phyloP scores from a whole-genome alignment of 2,797 vertebrate genomes.

The Molossus molossus region DNA sequence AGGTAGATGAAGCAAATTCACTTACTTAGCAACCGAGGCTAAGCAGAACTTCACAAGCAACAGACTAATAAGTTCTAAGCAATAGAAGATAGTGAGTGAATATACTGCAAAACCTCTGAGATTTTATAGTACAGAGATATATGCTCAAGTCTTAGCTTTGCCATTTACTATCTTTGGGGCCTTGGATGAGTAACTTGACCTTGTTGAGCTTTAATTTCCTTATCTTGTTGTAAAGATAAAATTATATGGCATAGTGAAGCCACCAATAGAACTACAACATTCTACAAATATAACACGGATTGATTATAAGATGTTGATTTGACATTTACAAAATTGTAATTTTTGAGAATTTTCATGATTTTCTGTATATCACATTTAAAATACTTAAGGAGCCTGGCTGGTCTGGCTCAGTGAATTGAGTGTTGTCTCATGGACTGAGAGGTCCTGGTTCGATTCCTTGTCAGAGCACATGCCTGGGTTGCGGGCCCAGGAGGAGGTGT shows the following conservation, averaged over 20 bases:
- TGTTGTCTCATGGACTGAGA: no score
- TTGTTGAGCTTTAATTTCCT: constrained; percentile 49
- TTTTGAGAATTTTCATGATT: constrained; percentile 32
- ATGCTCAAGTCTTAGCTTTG: constrained; percentile 16
- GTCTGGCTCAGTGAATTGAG: no score
- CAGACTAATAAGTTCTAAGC: not conserved
- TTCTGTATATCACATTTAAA: constrained; percentile 13
- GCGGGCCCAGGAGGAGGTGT: no score
- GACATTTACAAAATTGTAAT: constrained; percentile 25
- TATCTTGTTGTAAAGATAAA: constrained; percentile 61
- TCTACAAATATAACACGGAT: constrained; percentile 3
- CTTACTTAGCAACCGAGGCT: constrained; percentile 1
- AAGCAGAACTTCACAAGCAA: constrained; percentile 20
- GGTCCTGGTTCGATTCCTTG: no score
- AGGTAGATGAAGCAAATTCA: constrained; percentile 1
- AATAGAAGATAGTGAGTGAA: not conserved
- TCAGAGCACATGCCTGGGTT: no score
- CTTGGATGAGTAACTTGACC: not conserved
- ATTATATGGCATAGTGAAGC: not conserved
- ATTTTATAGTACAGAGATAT: not conserved
- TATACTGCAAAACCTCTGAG: not conserved
- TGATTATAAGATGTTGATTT: constrained; percentile 33
- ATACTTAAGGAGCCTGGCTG: not conserved
- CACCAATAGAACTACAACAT: not conserved
- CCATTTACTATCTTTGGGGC: not conserved